Conservation (phyloP, 2,888 invertebrate species). For the Elysia crispata region DNA sequence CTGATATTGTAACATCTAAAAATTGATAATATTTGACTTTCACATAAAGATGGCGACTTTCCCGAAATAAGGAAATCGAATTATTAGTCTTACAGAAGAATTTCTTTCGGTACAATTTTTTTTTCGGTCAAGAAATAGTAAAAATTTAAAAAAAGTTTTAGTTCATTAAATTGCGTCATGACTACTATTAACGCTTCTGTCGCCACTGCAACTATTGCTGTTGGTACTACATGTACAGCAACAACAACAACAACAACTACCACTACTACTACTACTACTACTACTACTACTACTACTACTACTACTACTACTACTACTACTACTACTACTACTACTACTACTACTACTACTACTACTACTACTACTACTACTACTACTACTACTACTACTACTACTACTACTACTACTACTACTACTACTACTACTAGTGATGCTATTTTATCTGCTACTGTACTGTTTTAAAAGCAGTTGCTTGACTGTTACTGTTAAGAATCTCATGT, state of each 20-base stretch:
- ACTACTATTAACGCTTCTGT: no score
- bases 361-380: background rate
- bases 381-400: slow-evolving; percentile 25
- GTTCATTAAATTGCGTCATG: no score
- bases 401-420: slow-evolving; percentile 19
- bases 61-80: no score
- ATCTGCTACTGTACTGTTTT: background rate
- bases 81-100: no score
- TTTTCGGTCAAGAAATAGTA: no score
- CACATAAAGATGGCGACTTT: no score
- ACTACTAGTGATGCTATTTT: background rate
- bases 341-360: slow-evolving; percentile 26
- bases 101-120: no score
- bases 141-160: no score
- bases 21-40: no score
- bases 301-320: slow-evolving; percentile 32
- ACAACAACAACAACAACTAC: background rate
- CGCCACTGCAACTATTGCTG: no score
- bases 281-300: slow-evolving; percentile 32
- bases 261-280: slow-evolving; percentile 30
- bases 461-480: background rate
- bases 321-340: slow-evolving; percentile 32
- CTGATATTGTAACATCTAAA: no score
- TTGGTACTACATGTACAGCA: background rate
- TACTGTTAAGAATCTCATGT: background rate